Evolutionary conservation across 2,888 invertebrate species (phyloP).

Genomic region (Toxonevra muliebris): DNA sequence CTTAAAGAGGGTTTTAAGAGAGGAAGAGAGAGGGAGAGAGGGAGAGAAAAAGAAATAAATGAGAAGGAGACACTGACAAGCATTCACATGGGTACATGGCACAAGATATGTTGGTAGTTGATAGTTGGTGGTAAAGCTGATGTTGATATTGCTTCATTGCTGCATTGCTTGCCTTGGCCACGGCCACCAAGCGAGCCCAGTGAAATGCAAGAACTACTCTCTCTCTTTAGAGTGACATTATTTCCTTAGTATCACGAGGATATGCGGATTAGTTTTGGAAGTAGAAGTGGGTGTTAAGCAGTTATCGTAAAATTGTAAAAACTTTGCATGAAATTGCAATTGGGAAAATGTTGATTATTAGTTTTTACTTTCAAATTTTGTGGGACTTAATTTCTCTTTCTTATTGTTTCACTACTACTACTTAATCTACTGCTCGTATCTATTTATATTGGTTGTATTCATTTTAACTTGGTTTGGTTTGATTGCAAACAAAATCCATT

Average conservation of each 20-base stretch:
- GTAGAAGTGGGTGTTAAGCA: neutral
- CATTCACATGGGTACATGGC: neutral
- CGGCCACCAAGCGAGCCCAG: no score
- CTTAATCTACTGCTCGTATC: constrained; percentile 5
- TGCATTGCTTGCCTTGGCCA: no score
- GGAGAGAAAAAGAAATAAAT: neutral
- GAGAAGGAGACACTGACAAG: neutral
- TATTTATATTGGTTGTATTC: neutral
- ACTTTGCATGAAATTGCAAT: constrained; percentile 37
- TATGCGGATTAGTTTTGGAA: constrained; percentile 21
- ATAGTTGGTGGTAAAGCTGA: constrained; percentile 12
- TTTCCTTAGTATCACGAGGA: constrained; percentile 22
- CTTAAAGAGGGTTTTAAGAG: neutral
- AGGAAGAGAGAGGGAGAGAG: neutral
- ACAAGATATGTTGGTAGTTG: neutral
- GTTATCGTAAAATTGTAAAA: constrained; percentile 9
- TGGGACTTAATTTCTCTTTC: constrained; percentile 32
- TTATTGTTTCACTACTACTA: constrained; percentile 8
- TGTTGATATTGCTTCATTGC: no score
- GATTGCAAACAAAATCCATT: constrained; percentile 34
- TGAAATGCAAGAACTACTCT: no score
- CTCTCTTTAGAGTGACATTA: no score
- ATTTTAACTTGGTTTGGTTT: constrained; percentile 14
- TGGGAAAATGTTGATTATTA: constrained; percentile 41
- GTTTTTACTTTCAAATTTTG: constrained; percentile 33